Evolutionary conservation across 1,140 invertebrate genomes (phyloP).

Genomic region (Drosophila triauraria): DNA sequence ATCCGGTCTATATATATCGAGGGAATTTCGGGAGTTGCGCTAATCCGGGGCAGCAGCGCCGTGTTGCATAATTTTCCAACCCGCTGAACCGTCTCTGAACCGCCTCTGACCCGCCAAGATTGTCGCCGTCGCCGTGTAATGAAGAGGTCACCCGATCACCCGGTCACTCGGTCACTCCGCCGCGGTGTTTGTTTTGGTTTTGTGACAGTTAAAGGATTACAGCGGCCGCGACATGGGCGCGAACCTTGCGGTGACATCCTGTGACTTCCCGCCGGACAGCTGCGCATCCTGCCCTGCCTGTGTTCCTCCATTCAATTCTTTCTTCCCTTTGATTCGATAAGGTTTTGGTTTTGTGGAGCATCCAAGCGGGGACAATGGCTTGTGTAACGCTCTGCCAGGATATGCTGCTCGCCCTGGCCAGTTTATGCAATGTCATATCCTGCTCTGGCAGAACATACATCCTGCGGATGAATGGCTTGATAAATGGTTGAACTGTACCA

Average conservation of each 20-base stretch:
- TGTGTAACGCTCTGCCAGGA: conserved; percentile 6
- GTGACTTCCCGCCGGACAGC: conserved; percentile 40
- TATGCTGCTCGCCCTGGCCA: conserved; percentile 24
- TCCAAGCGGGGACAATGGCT: conserved; percentile 2
- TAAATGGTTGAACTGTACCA: conserved; percentile 50
- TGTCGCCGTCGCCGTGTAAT: conserved; percentile 56
- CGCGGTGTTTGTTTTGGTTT: conserved; percentile 62
- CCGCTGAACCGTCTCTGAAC: conserved; percentile 47
- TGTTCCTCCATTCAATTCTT: too few relatives aligned
- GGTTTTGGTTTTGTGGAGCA: conserved; percentile 36
- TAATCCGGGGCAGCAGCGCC: conserved; percentile 12
- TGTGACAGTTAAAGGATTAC: conserved; percentile 70
- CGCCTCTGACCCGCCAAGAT: conserved; percentile 43
- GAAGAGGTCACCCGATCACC: conserved; percentile 75
- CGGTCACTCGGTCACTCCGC: conserved; percentile 28
- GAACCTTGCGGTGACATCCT: conserved; percentile 62
- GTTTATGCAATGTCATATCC: conserved; percentile 69
- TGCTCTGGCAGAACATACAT: conserved; percentile 35
- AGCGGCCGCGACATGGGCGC: conserved; percentile 71
- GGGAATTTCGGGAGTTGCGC: not conserved
- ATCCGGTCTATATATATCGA: not conserved
- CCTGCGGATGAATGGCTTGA: conserved; percentile 48
- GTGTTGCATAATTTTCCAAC: conserved; percentile 70
- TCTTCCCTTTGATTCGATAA: conserved; percentile 39
- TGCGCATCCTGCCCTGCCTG: conserved; percentile 10